Evolutionary conservation across 2,888 invertebrate genomes (phyloP), one percentile per base, ranked within the genome.

Genomic region (Pandemis heparana): DNA sequence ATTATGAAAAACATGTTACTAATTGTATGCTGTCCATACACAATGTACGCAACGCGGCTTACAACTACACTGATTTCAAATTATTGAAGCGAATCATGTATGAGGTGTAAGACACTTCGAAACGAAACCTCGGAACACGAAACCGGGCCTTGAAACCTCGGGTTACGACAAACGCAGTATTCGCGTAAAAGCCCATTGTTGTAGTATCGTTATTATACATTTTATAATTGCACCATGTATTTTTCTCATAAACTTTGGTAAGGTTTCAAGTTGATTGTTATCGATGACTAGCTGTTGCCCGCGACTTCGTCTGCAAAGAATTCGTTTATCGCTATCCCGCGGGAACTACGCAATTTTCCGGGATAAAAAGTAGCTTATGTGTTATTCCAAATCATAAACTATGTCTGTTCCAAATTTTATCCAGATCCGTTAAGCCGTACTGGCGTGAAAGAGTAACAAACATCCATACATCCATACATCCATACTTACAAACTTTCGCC

Each of bases 131-230:
- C 59, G 16, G 64, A 60, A 70, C 64, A 74, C 61, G 74, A 74
- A 74, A 70, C 60, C 32, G 46, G 69, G 60, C 73, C 73, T 73
- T 73, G 73, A 68, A 68, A 48, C 39, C 63, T 64, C 56, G 72
- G 18, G 43, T 74, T 74, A 61, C 74, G 59, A 70, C 59, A 69
- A 69, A 69, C 23, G 60, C 70, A 74, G 64, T 65, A 65, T 70
- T 69, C 69, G 63, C 12, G 48, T 70, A 74, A 74, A 74, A 74
- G 51, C 64, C 70, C 60, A 74, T 74, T 74, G 70, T 74, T 8
- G 43, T 65, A 65, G 65, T 73, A 68, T 68, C 62, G 39, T 68
- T 23, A 41, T 63, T 5, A 41, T 51, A 39, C 68, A 60, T 48
- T 61, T 41, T 39, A 43, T 62, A 14, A 62, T 67, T 65, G n/a